phyloP scores from a whole-genome alignment of 2,888 invertebrate genomes.

The Mayetiola destructor region DNA sequence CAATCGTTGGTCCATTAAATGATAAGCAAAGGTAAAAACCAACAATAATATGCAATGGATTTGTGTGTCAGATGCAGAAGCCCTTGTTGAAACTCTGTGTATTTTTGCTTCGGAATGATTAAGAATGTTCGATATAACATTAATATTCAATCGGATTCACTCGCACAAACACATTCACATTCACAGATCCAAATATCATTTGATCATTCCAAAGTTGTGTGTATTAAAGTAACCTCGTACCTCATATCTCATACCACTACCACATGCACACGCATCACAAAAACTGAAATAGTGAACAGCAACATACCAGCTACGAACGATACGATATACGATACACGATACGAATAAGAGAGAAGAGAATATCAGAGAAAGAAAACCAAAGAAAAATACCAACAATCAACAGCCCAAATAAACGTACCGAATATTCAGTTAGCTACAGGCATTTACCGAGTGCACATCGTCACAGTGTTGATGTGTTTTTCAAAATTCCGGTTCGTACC shows the following conservation, averaged over 20 bases:
- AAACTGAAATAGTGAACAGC: neutral
- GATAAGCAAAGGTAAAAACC: too few species aligned
- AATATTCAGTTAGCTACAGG: conserved; percentile 8
- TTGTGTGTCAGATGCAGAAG: too few species aligned
- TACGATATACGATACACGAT: too few species aligned
- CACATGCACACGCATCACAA: neutral
- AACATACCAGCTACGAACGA: too few species aligned
- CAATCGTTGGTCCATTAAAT: too few species aligned
- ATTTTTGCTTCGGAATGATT: too few species aligned
- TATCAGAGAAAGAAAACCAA: neutral
- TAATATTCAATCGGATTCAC: neutral
- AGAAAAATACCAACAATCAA: neutral
- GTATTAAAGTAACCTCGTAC: too few species aligned
- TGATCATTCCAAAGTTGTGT: too few species aligned
- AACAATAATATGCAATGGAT: too few species aligned
- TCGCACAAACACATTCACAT: neutral
- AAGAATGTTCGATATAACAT: neutral
- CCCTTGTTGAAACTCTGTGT: too few species aligned
- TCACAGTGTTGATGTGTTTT: neutral
- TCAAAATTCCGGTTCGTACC: conserved; percentile 7
- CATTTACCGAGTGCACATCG: conserved; percentile 8
- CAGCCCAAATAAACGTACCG: conserved; percentile 6
- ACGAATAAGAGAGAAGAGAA: neutral
- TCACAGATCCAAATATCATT: neutral
- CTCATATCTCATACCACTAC: neutral